A percentile compares a stretch with the other conserved stretches of the same genome.
Evolutionary conservation across 2,113 vertebrate genomes (phyloP).

Genomic region (Drymodes brunneopygia): DNA sequence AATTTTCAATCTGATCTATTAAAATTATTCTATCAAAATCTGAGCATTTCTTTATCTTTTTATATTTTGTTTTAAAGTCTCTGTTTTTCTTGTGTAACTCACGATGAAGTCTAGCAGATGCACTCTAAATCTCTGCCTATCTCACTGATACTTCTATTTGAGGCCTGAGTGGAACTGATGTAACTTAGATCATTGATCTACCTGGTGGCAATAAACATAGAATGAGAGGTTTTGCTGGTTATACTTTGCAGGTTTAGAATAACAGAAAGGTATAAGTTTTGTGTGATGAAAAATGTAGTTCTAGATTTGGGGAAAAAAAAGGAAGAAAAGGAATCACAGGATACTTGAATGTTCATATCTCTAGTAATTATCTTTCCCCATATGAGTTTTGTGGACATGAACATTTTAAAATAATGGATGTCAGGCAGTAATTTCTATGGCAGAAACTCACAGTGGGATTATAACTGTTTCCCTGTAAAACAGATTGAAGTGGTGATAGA

Average conservation of each 20-base stretch:
- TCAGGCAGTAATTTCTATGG: neutral
- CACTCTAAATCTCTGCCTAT: neutral
- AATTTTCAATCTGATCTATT: neutral
- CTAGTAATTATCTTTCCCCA: neutral
- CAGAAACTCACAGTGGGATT: neutral
- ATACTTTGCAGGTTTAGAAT: neutral
- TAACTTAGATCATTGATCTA: neutral
- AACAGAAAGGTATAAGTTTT: neutral
- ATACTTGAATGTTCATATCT: neutral
- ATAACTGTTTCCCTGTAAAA: neutral
- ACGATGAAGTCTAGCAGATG: neutral
- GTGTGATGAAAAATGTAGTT: neutral
- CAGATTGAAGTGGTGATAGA: neutral
- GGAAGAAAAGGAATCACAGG: neutral
- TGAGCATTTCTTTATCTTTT: neutral
- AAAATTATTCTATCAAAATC: neutral
- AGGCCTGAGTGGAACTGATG: neutral
- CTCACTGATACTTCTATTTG: neutral
- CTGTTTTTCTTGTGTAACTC: neutral
- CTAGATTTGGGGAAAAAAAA: neutral
- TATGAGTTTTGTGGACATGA: neutral
- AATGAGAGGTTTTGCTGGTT: neutral
- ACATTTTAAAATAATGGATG: neutral
- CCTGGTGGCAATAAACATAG: neutral
- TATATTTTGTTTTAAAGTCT: neutral